phyloP scores from a whole-genome alignment of 2,888 invertebrate species.

The Aelia acuminata region DNA sequence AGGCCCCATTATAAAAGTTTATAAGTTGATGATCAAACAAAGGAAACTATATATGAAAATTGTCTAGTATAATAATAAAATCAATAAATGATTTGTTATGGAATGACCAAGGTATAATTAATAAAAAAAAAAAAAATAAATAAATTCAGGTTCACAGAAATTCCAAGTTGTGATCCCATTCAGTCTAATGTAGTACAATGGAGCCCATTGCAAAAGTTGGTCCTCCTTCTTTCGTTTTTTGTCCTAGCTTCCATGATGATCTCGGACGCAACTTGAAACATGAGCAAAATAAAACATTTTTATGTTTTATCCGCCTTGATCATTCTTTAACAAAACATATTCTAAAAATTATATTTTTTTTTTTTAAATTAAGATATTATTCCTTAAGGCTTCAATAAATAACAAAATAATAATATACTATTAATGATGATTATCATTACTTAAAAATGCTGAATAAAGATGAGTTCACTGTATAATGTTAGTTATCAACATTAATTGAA shows the following conservation, averaged over 20 bases:
- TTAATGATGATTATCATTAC: background rate
- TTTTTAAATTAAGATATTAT: too few relatives aligned
- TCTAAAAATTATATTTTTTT: too few relatives aligned
- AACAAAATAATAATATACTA: background rate
- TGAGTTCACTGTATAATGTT: background rate
- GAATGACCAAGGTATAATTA: background rate
- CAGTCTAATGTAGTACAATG: background rate
- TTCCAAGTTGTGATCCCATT: background rate
- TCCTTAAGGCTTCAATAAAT: background rate
- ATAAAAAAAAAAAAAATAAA: background rate
- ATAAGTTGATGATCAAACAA: background rate
- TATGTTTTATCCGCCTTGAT: background rate
- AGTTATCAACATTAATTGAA: background rate
- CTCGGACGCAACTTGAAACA: background rate
- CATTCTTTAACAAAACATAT: background rate
- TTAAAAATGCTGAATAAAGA: background rate
- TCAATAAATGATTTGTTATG: background rate
- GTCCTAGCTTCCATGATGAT: background rate
- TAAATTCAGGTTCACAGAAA: background rate
- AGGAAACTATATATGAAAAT: background rate
- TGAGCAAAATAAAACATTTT: background rate
- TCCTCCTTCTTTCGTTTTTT: background rate
- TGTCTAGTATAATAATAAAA: too few relatives aligned
- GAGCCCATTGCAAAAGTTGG: background rate
- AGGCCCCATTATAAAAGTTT: too few relatives aligned